Conservation (phyloP, 2,888 invertebrate species). For the Acleris sparsana region DNA sequence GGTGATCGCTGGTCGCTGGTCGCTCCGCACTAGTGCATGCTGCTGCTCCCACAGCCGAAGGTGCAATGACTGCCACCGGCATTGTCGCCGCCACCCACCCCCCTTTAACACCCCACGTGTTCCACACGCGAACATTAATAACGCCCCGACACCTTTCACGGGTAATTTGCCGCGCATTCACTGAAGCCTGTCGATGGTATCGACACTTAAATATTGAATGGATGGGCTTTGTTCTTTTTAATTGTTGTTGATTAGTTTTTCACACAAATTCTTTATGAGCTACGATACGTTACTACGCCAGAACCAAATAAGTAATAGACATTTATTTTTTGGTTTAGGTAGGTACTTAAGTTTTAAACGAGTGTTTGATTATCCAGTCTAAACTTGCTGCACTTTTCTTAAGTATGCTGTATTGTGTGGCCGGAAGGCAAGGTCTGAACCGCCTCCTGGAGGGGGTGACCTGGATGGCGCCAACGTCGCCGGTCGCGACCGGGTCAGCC, state of each 20-base stretch:
- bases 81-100: conserved; percentile 54
- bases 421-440: conserved; percentile 16
- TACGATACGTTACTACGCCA: no score
- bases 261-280: background rate
- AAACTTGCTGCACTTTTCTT: background rate
- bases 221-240: conserved; percentile 45
- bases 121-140: conserved; percentile 80
- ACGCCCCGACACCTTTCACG: conserved; percentile 63
- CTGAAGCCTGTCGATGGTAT: conserved; percentile 52
- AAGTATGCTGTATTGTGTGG: background rate
- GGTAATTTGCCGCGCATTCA: conserved; percentile 58
- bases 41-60: conserved; percentile 62
- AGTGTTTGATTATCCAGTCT: background rate
- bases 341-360: background rate
- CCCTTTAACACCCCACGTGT: conserved; percentile 64
- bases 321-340: background rate
- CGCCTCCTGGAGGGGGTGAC: conserved; percentile 57
- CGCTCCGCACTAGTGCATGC: conserved; percentile 59
- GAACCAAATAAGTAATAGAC: no score
- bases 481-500: conserved; percentile 77
- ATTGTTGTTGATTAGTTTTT: conserved; percentile 41
- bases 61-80: conserved; percentile 79
- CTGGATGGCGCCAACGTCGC: conserved; percentile 81
- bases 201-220: conserved; percentile 44
- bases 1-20: conserved; percentile 4